Base-by-base conservation (phyloP, 2,797 vertebrate species). In the Pipistrellus pygmaeus region DNA sequence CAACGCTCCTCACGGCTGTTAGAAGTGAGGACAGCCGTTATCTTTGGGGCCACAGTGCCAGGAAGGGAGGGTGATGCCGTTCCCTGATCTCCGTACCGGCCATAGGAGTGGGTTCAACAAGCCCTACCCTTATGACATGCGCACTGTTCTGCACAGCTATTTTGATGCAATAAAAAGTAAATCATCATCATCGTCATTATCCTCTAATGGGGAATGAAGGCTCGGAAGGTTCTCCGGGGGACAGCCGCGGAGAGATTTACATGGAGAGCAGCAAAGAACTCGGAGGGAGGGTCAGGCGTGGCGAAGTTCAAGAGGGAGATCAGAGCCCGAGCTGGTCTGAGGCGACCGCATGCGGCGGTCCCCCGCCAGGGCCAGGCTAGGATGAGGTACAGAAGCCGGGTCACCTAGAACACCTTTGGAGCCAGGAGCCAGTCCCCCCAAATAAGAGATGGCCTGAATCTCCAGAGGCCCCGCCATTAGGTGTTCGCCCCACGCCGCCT, bases 251-350 rank as follows among this genome's bases (percentile, higher is more conserved):
- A 80, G 87, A 88, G 80, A 88, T 92, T 77, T 90, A 92, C 25
- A 53, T 5, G 8, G 35, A 62, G 32, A 55, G 41, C 27, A n/a
- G 68, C 46, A 85, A 66, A 93, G 48, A n/a, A 55, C 80, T 69
- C 14, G 7, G 5, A 32, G 5, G 32, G 78, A 68, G 46, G 48
- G 38, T 75, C 75, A 44, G 32, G 90, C 48, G 51, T 4, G 18
- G 44, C 0, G 9, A 32, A 75, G 66, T 77, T 94, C 85, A 87
- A 91, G 60, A 35, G 44, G 73, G 95, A 92, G 88, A 91, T 93
- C 38, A 81, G 55, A 87, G 73, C 81, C 57, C 55, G 12, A 76
- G 55, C 73, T 46, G 75, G 35, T 93, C 48, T 57, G 68, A 80
- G 62, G 46, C 0, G 13, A 69, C 21, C 51, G 27, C 81, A 13